These are phyloP conservation scores for Pterostichus niger DNA, from an alignment of 2,888 invertebrate species.

Conservation along the genomic window DNA sequence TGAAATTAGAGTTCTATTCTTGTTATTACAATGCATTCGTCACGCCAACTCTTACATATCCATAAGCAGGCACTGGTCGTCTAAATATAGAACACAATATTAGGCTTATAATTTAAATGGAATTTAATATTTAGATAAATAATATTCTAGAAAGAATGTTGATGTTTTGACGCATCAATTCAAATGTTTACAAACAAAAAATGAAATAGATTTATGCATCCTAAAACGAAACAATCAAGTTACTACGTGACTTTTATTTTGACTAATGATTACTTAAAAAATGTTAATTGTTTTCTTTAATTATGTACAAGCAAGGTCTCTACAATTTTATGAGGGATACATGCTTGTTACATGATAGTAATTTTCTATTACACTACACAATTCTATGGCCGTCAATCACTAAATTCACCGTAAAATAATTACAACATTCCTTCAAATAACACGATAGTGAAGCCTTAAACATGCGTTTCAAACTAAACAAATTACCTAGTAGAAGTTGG, in stretches of 20 bases:
- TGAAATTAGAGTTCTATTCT: slow-evolving; percentile 1
- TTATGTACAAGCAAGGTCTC: slow-evolving; percentile 10
- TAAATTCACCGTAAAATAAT: slow-evolving; percentile 30
- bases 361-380: background rate
- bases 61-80: slow-evolving; percentile 1
- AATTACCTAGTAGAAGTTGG: background rate
- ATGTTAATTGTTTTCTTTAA: slow-evolving; percentile 10
- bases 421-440: background rate
- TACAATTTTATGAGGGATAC: background rate
- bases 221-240: slow-evolving; percentile 2
- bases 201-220: slow-evolving; percentile 1
- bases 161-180: background rate
- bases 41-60: slow-evolving; percentile 2
- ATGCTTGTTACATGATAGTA: too few relatives aligned
- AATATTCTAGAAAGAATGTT: slow-evolving; percentile 3
- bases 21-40: slow-evolving; percentile 24
- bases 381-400: slow-evolving; percentile 14
- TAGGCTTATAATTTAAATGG: background rate
- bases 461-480: background rate
- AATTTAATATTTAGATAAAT: background rate
- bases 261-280: slow-evolving; percentile 11
- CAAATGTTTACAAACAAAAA: background rate
- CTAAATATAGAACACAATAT: slow-evolving; percentile 30
- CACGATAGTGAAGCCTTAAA: background rate
- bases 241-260: background rate